phyloP scores from a whole-genome alignment of 2,888 invertebrate species.

The Apamea epomidion region DNA sequence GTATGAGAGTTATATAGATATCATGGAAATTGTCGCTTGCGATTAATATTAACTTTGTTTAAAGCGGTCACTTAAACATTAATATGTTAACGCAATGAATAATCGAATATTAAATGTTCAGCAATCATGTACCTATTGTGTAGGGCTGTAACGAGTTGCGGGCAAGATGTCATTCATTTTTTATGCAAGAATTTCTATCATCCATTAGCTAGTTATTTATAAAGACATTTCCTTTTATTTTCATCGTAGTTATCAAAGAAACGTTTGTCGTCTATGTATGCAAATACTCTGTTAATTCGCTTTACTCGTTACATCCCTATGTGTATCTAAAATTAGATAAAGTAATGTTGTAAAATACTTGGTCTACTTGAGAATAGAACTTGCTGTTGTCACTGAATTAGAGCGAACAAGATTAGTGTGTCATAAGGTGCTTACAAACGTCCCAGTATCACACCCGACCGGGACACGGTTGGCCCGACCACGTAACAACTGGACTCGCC shows the following conservation, averaged over 20 bases:
- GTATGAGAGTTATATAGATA: conserved; percentile 76
- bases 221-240: conserved; percentile 47
- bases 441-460: conserved; percentile 32
- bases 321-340: conserved; percentile 65
- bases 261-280: conserved; percentile 13
- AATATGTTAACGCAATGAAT: conserved; percentile 62
- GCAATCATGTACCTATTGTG: conserved; percentile 61
- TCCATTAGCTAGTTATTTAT: conserved; percentile 56
- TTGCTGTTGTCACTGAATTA: conserved; percentile 67
- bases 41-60: conserved; percentile 65
- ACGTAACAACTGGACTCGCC: not conserved
- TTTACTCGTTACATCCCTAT: conserved; percentile 60
- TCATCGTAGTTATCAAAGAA: conserved; percentile 31
- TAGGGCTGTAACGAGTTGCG: conserved; percentile 60
- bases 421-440: conserved; percentile 53
- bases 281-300: conserved; percentile 28
- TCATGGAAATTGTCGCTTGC: conserved; percentile 72
- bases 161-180: conserved; percentile 16
- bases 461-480: not conserved
- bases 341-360: conserved; percentile 73
- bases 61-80: conserved; percentile 65
- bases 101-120: conserved; percentile 67
- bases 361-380: conserved; percentile 65
- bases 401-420: conserved; percentile 69
- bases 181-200: conserved; percentile 26